Conservation (phyloP, 1,140 invertebrate genomes). For the Ips typographus region DNA sequence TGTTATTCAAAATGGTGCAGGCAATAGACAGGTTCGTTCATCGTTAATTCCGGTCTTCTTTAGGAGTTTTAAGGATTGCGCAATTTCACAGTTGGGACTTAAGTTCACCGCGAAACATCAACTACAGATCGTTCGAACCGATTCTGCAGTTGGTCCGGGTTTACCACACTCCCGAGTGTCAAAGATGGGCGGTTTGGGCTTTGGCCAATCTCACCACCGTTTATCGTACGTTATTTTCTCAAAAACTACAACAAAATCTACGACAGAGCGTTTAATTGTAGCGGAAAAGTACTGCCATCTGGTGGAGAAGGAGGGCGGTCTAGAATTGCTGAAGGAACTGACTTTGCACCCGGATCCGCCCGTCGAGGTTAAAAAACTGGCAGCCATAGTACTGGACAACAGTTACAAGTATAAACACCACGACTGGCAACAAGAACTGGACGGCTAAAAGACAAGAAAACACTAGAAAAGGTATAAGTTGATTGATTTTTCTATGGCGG, state of each 20-base stretch:
- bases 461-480: slow-evolving; percentile 10
- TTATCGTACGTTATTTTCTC: slow-evolving; percentile 70
- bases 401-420: slow-evolving; percentile 54
- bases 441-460: slow-evolving; percentile 24
- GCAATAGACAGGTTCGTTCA: slow-evolving; percentile 68
- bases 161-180: slow-evolving; percentile 85
- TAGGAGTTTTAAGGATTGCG: slow-evolving; percentile 3
- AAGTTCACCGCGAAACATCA: slow-evolving; percentile 86
- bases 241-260: slow-evolving; percentile 7
- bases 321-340: slow-evolving; percentile 71
- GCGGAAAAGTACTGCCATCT: slow-evolving; percentile 89
- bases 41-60: neutral
- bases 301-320: slow-evolving; percentile 82
- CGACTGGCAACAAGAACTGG: slow-evolving; percentile 37
- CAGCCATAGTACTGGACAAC: slow-evolving; percentile 65
- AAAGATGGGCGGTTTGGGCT: slow-evolving; percentile 97
- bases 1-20: slow-evolving; percentile 72
- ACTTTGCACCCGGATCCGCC: slow-evolving; percentile 63
- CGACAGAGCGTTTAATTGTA: slow-evolving; percentile 47
- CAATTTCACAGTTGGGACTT: slow-evolving; percentile 70
- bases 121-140: slow-evolving; percentile 94
- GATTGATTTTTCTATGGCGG: slow-evolving; percentile 6
- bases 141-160: slow-evolving; percentile 79
- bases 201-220: slow-evolving; percentile 93
- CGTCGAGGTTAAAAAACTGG: slow-evolving; percentile 66